Percentiles rank a stretch among this genome's conserved stretches.
phyloP scores from a whole-genome alignment of 1,140 invertebrate species.

The Matsumurasca onukii region DNA sequence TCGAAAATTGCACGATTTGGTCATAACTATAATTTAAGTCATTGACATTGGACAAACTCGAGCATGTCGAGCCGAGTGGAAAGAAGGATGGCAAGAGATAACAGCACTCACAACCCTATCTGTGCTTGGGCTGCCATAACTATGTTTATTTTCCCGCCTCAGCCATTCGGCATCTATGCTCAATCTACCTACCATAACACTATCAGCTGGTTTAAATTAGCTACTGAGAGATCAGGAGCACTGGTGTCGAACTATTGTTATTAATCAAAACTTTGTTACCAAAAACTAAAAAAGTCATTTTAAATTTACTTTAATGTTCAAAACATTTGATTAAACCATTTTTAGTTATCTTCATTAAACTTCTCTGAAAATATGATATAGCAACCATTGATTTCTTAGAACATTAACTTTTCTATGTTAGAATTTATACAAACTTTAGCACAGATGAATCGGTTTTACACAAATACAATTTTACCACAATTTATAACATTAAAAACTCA shows the following conservation, averaged over 20 bases:
- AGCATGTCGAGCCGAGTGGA: no score
- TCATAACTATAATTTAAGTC: no score
- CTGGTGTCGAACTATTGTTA: not conserved
- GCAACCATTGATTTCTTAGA: not conserved
- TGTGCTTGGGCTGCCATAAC: no score
- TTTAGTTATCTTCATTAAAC: not conserved
- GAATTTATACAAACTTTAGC: not conserved
- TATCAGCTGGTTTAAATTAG: not conserved
- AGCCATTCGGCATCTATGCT: no score
- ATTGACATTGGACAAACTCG: no score
- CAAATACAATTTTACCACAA: no score
- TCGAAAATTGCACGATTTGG: no score
- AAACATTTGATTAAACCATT: not conserved
- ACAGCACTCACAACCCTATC: no score
- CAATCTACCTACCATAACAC: no score
- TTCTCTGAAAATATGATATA: not conserved
- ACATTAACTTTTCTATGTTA: not conserved
- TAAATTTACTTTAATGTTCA: not conserved
- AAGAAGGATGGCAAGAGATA: no score
- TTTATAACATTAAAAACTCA: not conserved
- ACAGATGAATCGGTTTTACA: not conserved
- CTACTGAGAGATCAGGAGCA: not conserved
- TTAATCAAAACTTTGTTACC: not conserved
- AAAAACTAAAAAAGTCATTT: not conserved
- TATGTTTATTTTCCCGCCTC: no score